Evolutionary conservation across 2,888 invertebrate species (phyloP), one percentile per base, ranked within the genome.

Genomic region (Schrankia costaestrigalis): DNA sequence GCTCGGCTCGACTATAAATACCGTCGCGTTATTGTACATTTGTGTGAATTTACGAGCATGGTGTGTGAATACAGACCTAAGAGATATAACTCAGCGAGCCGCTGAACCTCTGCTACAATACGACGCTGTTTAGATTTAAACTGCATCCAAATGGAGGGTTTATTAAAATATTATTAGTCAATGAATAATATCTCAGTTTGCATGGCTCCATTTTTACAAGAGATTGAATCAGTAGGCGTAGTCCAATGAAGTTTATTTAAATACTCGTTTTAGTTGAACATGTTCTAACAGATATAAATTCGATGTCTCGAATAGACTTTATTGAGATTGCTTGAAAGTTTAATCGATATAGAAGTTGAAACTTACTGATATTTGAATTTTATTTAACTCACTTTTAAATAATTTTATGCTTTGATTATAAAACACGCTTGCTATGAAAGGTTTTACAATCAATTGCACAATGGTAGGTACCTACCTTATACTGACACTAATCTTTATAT

Each of bases 1-100:
- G 28, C 31, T 25, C 31, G 23, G 36, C 31, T 40, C 36, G 41
- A 48, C 48, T 56, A 63, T 63, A 66, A 63, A 69, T 63, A 63
- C 41, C 37, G 40, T 31, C 41, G 45, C 40, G 45, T 38, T 52
- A 58, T 42, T 47, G 41, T 41, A 36, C 45, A 53, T 54, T 56
- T 44, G 56, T 34, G 49, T 56, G 63, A 54, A 63, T 57, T 57
- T 49, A 53, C 41, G 52, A 42, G 40, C 23, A 19, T 30, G 25
- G 18, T 15, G 26, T 35, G 39, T 26, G 41, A 40, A 46, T 46
- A 56, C 43, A 47, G 33, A 39, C 26, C 26, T 31, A 7, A 9
- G 18, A 17, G 23, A 26, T 24, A 41, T 36, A 30, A 36, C 33
- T 41, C 41, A 41, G 24, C 14, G 18, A 31, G 24, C 52, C 48